Conservation (phyloP, 1,140 invertebrate genomes). For the Meloidogyne chitwoodi region DNA sequence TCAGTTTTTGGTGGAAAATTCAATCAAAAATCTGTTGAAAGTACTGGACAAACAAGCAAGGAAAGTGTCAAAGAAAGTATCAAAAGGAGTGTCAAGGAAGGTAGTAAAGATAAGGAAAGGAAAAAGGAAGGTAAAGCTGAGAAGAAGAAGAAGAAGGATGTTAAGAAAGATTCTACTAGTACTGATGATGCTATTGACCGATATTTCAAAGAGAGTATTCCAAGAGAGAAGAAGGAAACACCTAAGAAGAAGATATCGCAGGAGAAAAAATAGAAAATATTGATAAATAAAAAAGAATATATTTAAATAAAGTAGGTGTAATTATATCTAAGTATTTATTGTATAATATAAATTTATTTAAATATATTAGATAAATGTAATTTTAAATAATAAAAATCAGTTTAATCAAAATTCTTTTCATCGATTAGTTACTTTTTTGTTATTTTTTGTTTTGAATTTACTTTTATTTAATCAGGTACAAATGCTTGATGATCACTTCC, state of each 20-base stretch:
- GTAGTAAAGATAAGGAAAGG: not conserved
- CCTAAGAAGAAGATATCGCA: not conserved
- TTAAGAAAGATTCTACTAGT: not conserved
- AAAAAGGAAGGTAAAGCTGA: not conserved
- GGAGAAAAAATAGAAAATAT: not conserved
- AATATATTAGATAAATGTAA: too few relatives aligned
- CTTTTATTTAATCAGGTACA: not conserved
- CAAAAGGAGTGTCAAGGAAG: not conserved
- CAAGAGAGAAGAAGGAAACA: not conserved
- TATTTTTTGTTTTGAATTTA: too few relatives aligned
- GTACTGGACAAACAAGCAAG: not conserved
- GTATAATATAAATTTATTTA: too few relatives aligned
- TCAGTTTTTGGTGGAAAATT: not conserved
- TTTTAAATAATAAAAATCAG: too few relatives aligned
- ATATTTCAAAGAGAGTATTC: not conserved
- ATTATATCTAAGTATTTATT: too few relatives aligned
- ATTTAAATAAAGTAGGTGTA: too few relatives aligned
- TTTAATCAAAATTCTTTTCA: too few relatives aligned
- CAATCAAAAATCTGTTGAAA: not conserved
- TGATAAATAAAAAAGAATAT: not conserved
- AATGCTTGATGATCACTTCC: not conserved
- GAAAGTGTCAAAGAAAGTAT: not conserved
- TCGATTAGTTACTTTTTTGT: too few relatives aligned
- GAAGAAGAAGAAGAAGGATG: not conserved
- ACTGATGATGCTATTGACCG: not conserved